phyloP scores from a whole-genome alignment of 1,140 invertebrate genomes.

The Melipona quadrifasciata region DNA sequence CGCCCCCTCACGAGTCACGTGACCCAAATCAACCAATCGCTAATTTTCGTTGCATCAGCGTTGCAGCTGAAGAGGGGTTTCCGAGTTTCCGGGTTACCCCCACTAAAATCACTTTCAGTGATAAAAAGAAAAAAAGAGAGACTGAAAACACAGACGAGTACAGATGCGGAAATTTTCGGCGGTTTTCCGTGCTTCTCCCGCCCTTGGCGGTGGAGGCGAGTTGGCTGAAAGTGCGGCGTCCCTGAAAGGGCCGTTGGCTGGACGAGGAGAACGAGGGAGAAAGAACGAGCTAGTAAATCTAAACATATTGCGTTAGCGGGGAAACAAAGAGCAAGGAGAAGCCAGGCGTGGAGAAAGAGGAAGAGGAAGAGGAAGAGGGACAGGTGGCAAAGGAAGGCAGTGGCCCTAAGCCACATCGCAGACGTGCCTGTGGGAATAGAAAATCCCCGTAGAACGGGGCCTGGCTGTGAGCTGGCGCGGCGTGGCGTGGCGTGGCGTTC shows the following conservation, averaged over 20 bases:
- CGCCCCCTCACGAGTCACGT: too few species aligned
- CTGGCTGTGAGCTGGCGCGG: slow-evolving; percentile 31
- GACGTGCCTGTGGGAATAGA: slow-evolving; percentile 68
- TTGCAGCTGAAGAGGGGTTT: too few species aligned
- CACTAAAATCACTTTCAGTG: too few species aligned
- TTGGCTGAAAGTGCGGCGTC: background rate
- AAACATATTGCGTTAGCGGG: slow-evolving; percentile 60
- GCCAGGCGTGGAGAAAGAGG: background rate
- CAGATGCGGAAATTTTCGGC: background rate
- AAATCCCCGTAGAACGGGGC: slow-evolving; percentile 62
- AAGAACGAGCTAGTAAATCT: slow-evolving; percentile 56
- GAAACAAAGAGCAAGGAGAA: slow-evolving; percentile 30
- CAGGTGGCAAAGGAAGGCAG: slow-evolving; percentile 2
- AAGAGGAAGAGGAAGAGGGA: background rate
- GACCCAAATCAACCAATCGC: too few species aligned
- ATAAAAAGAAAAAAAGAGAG: too few species aligned
- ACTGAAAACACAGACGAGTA: background rate
- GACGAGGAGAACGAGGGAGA: background rate
- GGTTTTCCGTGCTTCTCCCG: background rate
- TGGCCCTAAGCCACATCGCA: slow-evolving; percentile 59
- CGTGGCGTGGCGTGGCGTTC: slow-evolving; percentile 39
- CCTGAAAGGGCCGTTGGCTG: slow-evolving; percentile 23
- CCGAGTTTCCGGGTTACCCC: too few species aligned
- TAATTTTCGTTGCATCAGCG: too few species aligned
- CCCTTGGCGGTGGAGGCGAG: background rate